phyloP scores from a whole-genome alignment of 2,888 invertebrate genomes.

The Temnothorax unifasciatus region DNA sequence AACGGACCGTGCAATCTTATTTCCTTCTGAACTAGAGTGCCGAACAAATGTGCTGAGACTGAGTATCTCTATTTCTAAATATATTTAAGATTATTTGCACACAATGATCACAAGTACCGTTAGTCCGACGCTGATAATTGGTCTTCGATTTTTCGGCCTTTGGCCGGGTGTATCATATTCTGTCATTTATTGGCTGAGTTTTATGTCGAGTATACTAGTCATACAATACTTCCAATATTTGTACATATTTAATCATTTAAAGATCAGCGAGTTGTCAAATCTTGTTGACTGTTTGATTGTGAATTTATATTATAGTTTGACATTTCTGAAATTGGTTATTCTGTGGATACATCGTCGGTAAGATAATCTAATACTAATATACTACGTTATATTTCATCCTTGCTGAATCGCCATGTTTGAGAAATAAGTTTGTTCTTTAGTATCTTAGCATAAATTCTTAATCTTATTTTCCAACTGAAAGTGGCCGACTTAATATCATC shows the following conservation, averaged over 20 bases:
- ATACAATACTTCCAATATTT: conserved; percentile 35
- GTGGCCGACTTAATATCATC: not conserved
- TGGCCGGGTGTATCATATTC: conserved; percentile 49
- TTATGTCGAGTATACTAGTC: conserved; percentile 11
- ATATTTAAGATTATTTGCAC: not conserved
- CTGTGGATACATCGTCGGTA: conserved; percentile 55
- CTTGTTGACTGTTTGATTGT: conserved; percentile 42
- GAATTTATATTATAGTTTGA: conserved; percentile 4
- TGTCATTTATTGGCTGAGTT: not conserved
- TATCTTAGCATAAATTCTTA: not conserved
- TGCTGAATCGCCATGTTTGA: not conserved
- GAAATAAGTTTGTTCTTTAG: not conserved
- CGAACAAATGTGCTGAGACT: not conserved
- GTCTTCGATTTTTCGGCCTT: conserved; percentile 50
- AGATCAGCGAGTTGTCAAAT: conserved; percentile 1
- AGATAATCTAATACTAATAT: conserved; percentile 1
- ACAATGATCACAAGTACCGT: conserved; percentile 16
- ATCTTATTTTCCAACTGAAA: no score
- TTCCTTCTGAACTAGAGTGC: not conserved
- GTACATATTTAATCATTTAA: not conserved
- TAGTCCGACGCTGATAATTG: conserved; percentile 32
- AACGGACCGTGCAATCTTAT: not conserved
- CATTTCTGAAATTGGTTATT: conserved; percentile 35
- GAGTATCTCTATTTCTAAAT: not conserved
- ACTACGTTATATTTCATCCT: not conserved